Conservation (phyloP, 1,140 invertebrate species). For the Saccostrea cuccullata region DNA sequence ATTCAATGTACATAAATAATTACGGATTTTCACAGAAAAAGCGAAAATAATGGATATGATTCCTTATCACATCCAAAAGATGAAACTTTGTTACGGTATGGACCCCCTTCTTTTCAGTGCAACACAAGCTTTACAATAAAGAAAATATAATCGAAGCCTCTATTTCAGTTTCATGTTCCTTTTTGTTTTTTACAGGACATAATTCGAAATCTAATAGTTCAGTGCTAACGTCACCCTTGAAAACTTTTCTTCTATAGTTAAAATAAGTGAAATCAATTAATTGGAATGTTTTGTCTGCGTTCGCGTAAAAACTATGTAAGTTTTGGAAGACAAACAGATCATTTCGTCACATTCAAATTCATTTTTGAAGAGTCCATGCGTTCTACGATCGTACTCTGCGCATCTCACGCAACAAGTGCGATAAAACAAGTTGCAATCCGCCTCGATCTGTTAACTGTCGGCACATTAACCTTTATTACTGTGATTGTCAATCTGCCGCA, state of each 20-base stretch:
- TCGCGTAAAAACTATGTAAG: slow-evolving; percentile 12
- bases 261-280: slow-evolving; percentile 46
- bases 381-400: slow-evolving; percentile 39
- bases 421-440: slow-evolving; percentile 18
- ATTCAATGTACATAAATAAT: no score
- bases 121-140: no score
- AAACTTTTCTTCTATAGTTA: slow-evolving; percentile 49
- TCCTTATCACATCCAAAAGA: no score
- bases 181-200: slow-evolving; percentile 28
- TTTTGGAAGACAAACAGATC: slow-evolving; percentile 40
- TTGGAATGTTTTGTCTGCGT: not conserved
- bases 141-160: not conserved
- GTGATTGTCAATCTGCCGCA: not conserved
- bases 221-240: slow-evolving; percentile 35
- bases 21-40: no score
- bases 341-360: slow-evolving; percentile 42
- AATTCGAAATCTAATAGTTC: slow-evolving; percentile 44
- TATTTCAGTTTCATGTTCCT: not conserved
- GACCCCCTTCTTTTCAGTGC: no score
- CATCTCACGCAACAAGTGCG: slow-evolving; percentile 40
- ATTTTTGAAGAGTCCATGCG: slow-evolving; percentile 37
- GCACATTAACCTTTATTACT: not conserved
- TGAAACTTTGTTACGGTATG: no score
- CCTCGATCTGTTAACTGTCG: not conserved
- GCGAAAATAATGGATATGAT: no score